phyloP scores from a whole-genome alignment of 2,797 vertebrate genomes.

The Vultur gryphus region DNA sequence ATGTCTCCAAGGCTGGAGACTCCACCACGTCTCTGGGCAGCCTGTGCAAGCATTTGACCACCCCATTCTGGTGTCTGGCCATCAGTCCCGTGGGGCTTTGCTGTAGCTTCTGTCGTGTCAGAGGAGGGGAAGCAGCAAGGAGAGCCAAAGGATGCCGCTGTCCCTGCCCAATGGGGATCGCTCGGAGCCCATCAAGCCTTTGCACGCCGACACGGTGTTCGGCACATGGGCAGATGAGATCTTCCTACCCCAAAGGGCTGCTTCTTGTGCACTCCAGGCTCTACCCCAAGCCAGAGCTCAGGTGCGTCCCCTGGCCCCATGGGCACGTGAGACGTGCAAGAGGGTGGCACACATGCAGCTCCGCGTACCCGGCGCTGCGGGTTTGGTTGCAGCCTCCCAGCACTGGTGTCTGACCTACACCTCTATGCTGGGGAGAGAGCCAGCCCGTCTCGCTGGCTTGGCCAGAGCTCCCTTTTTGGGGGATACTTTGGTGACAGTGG shows the following conservation, averaged over 20 bases:
- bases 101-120: neutral
- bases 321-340: rapidly evolving
- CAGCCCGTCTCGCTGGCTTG: neutral
- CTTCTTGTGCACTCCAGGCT: neutral
- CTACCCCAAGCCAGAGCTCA: rapidly evolving
- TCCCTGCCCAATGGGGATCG: rapidly evolving
- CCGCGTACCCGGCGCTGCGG: rapidly evolving
- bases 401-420: rapidly evolving
- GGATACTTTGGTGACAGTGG: neutral
- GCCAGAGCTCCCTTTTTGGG: neutral
- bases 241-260: neutral
- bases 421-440: rapidly evolving
- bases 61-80: neutral
- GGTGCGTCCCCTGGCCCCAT: neutral
- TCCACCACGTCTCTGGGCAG: neutral
- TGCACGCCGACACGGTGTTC: rapidly evolving
- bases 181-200: neutral
- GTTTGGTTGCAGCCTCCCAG: neutral
- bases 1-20: neutral
- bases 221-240: rapidly evolving
- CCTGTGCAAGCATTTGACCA: neutral
- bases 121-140: neutral
- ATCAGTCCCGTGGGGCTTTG: neutral
- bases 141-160: neutral
- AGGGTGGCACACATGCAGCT: neutral